Evolutionary conservation across 2,113 vertebrate genomes (phyloP).

Genomic region (Poeciliopsis retropinna): DNA sequence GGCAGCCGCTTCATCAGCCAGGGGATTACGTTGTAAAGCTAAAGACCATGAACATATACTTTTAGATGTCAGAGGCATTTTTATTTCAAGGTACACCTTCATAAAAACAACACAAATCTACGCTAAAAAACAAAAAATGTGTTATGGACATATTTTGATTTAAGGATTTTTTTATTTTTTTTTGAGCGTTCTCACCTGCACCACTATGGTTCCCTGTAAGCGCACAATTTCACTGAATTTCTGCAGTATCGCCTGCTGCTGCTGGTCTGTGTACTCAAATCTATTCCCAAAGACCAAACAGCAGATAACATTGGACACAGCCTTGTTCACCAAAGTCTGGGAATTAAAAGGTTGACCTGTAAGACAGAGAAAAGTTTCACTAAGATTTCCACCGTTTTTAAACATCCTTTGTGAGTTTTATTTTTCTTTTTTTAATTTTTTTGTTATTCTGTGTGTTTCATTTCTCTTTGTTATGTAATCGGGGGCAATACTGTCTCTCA

Average conservation of each 20-base stretch:
- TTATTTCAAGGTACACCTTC: no score
- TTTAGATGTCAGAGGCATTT: no score
- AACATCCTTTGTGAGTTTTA: not conserved
- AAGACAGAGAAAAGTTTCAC: not conserved
- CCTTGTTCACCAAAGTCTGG: slow-evolving; percentile 78
- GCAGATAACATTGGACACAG: slow-evolving; percentile 74
- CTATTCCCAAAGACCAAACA: slow-evolving; percentile 63
- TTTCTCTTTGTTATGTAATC: not conserved
- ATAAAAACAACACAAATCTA: not conserved
- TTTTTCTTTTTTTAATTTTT: no score
- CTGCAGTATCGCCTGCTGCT: slow-evolving; percentile 23
- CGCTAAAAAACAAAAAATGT: no score
- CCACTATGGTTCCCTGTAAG: slow-evolving; percentile 5
- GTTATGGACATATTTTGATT: not conserved
- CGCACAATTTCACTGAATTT: not conserved
- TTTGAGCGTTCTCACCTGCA: slow-evolving; percentile 35
- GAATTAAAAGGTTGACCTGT: slow-evolving; percentile 83
- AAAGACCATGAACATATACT: not conserved
- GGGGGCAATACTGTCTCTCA: no score
- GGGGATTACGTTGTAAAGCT: slow-evolving; percentile 79
- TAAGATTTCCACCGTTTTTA: not conserved
- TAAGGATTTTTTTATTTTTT: not conserved
- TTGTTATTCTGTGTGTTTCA: not conserved
- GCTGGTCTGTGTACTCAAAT: slow-evolving; percentile 55
- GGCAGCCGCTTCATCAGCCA: slow-evolving; percentile 77